These are phyloP conservation scores for Cacoxenus indagator DNA, from an alignment of 2,888 invertebrate species.

Conservation along the genomic window DNA sequence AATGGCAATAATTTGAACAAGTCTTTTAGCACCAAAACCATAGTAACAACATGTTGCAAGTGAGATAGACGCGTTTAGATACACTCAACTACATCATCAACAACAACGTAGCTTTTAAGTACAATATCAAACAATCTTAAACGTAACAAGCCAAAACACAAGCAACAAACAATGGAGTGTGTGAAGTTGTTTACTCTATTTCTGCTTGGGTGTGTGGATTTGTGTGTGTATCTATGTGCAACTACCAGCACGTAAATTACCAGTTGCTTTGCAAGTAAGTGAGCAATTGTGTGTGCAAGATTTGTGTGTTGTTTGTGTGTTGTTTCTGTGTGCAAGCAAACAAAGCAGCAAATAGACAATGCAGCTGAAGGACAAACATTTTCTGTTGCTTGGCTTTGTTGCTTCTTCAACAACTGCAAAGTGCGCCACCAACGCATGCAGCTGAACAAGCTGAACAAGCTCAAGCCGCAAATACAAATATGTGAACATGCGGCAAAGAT, in stretches of 20 bases:
- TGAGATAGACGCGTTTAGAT: conserved; percentile 10
- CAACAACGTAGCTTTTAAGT: conserved; percentile 20
- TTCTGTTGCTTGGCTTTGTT: not conserved
- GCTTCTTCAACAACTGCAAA: no score
- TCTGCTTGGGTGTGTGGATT: conserved; percentile 18
- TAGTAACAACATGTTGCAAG: conserved; percentile 54
- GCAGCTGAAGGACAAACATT: not conserved
- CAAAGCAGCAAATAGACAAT: not conserved
- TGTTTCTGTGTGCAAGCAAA: not conserved
- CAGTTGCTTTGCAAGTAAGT: conserved; percentile 46
- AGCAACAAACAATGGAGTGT: conserved; percentile 26
- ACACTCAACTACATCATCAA: conserved; percentile 15
- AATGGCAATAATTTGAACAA: conserved; percentile 59
- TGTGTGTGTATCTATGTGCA: conserved; percentile 33
- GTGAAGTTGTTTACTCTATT: conserved; percentile 35
- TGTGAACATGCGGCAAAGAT: no score
- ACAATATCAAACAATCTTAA: conserved; percentile 47
- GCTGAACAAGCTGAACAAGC: no score
- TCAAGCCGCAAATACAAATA: no score
- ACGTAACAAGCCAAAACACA: conserved; percentile 46
- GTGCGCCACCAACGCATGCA: no score
- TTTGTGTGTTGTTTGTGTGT: no score
- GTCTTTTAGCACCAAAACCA: conserved; percentile 67
- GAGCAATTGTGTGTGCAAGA: no score
- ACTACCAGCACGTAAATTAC: conserved; percentile 58